These are phyloP conservation scores for Gephyroberyx darwinii DNA, from an alignment of 2,797 vertebrate genomes.

Conservation along the genomic window DNA sequence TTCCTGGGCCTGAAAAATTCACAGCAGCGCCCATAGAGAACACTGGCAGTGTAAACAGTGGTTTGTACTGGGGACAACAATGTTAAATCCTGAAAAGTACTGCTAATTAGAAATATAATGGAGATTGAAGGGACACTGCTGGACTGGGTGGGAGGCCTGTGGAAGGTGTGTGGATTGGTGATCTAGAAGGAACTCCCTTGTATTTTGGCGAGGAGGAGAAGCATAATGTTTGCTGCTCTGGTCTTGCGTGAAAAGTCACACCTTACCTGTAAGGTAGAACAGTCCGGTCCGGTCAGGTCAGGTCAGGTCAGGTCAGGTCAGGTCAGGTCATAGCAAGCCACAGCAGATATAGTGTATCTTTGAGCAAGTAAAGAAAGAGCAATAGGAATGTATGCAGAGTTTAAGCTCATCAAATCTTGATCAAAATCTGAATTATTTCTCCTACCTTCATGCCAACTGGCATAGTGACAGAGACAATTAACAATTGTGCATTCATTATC, in stretches of 20 bases:
- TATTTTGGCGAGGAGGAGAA: constrained; percentile 47
- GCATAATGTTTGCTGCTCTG: constrained; percentile 30
- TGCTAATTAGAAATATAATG: constrained; percentile 77
- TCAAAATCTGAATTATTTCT: no score
- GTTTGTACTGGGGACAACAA: constrained; percentile 44
- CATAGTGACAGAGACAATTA: not conserved
- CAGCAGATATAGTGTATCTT: constrained; percentile 6
- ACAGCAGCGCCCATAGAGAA: constrained; percentile 48
- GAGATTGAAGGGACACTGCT: constrained; percentile 73
- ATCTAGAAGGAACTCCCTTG: constrained; percentile 51
- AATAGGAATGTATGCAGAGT: constrained; percentile 6
- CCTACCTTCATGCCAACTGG: not conserved
- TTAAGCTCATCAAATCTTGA: no score
- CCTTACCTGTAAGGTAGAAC: constrained; percentile 32
- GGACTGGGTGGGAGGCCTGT: constrained; percentile 65
- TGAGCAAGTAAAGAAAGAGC: constrained; percentile 12
- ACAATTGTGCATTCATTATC: constrained; percentile 2
- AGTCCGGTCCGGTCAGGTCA: constrained; percentile 28
- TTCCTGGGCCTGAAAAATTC: constrained; percentile 38
- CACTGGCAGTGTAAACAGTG: constrained; percentile 60
- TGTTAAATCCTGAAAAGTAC: constrained; percentile 71
- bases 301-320: constrained; percentile 11
- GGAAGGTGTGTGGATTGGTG: constrained; percentile 60
- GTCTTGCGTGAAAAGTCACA: constrained; percentile 57
- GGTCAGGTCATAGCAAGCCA: constrained; percentile 20